Evolutionary conservation across 2,113 vertebrate species (phyloP), one percentile per base, ranked within the genome.

Genomic region (Mus pahari): DNA sequence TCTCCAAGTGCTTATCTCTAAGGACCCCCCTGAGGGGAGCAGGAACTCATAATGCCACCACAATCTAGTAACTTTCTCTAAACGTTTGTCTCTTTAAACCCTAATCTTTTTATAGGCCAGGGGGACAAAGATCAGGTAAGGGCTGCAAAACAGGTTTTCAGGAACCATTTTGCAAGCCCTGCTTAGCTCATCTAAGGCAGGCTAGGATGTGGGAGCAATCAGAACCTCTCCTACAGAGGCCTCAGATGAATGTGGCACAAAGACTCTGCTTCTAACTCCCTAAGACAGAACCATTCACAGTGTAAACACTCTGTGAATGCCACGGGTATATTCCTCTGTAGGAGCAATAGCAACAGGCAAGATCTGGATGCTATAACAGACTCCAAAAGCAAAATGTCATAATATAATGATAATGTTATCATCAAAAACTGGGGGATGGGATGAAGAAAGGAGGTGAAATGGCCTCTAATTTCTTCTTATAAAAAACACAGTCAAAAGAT

Each of bases 111-210:
- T 64, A 86, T 66, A 95, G 87, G 50, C 77, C 60, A 12, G 48
- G 88, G 60, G 31, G 31, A 71, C 17, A 20, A 77, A 92, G n/a
- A 89, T 93, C 33, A 73, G 53, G 60, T 60, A 92, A 66, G 36
- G 87, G 36, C 39, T 94, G 66, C n/a, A 93, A 93, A 95, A 91
- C 90, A 93, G 95, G 86, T 96, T 96, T 88, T 94, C 60, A 77
- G 39, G 53, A 89, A 64, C 62, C 36, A 79, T 78, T 22, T 42
- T 89, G 55, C 39, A 77, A 48, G 7, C 87, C 87, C 71, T 13
- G 50, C 62, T 92, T 83, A 78, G 66, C 58, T 91, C 7, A 17
- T 20, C 33, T 58, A 19, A 60, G 9, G 36, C 58, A 86, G 20
- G 3, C 74, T 88, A n/a, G 24, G 83, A 71, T 26, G 2, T n/a